phyloP scores from a whole-genome alignment of 2,888 invertebrate genomes.

The Shargacucullia verbasci region DNA sequence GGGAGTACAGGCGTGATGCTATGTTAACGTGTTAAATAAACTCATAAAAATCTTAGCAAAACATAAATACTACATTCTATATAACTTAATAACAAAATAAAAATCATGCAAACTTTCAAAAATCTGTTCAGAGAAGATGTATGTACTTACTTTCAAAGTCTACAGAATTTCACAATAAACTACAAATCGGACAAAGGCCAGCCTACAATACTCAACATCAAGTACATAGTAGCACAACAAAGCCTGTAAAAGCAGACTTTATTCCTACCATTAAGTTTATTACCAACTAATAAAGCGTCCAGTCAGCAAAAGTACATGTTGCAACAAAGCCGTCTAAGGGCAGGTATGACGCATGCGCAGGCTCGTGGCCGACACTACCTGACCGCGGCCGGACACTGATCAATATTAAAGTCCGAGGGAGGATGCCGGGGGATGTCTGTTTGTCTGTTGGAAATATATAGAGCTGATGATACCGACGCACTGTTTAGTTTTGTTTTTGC shows the following conservation, averaged over 20 bases:
- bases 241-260: neutral
- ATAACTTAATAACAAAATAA: too few relatives aligned
- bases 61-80: too few relatives aligned
- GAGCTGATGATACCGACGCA: slow-evolving; percentile 70
- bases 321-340: slow-evolving; percentile 57
- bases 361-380: slow-evolving; percentile 84
- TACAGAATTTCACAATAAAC: too few relatives aligned
- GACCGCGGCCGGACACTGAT: slow-evolving; percentile 90
- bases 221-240: neutral
- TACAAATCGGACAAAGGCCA: too few relatives aligned
- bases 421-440: slow-evolving; percentile 88
- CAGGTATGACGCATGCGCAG: slow-evolving; percentile 81
- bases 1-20: too few relatives aligned
- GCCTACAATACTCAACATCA: too few relatives aligned
- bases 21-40: too few relatives aligned
- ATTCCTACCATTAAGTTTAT: neutral
- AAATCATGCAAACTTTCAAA: too few relatives aligned
- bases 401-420: slow-evolving; percentile 89
- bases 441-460: slow-evolving; percentile 78
- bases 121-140: too few relatives aligned
- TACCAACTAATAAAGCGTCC: slow-evolving; percentile 17
- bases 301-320: slow-evolving; percentile 35
- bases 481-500: neutral
- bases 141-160: too few relatives aligned
- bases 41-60: too few relatives aligned